These are phyloP conservation scores for Netelia virgata DNA, from an alignment of 2,888 invertebrate species.

Conservation along the genomic window DNA sequence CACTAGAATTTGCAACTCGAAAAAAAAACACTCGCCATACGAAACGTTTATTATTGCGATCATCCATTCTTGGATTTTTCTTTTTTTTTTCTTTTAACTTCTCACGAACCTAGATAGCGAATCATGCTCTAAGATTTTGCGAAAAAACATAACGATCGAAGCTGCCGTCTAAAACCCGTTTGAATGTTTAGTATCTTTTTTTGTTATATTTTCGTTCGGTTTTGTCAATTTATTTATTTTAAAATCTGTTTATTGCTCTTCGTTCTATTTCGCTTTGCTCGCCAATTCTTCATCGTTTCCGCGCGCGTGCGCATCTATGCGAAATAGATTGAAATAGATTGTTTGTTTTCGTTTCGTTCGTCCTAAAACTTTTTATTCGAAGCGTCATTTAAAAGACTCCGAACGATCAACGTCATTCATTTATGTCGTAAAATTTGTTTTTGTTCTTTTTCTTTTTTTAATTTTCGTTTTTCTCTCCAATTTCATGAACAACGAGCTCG, in stretches of 20 bases:
- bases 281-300: slow-evolving; percentile 1
- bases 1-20: slow-evolving; percentile 61
- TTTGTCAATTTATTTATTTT: slow-evolving; percentile 20
- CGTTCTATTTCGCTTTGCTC: slow-evolving; percentile 40
- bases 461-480: slow-evolving; percentile 1
- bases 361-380: slow-evolving; percentile 70
- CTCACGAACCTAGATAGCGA: slow-evolving; percentile 52
- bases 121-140: slow-evolving; percentile 60
- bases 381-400: slow-evolving; percentile 72
- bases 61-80: slow-evolving; percentile 27
- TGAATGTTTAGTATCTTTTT: slow-evolving; percentile 70
- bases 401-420: slow-evolving; percentile 72
- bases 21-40: slow-evolving; percentile 47
- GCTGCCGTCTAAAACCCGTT: slow-evolving; percentile 64
- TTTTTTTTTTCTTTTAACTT: slow-evolving; percentile 44
- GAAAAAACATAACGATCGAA: slow-evolving; percentile 72
- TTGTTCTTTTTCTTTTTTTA: slow-evolving; percentile 33
- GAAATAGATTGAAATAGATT: slow-evolving; percentile 9
- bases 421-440: slow-evolving; percentile 47
- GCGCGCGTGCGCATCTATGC: not conserved
- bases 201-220: slow-evolving; percentile 59
- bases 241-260: slow-evolving; percentile 53
- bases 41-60: slow-evolving; percentile 58
- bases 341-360: not conserved
- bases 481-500: slow-evolving; percentile 62